Evolutionary conservation across 2,797 vertebrate genomes (phyloP), one percentile per base, ranked within the genome.

Genomic region (Hyperoplus immaculatus): DNA sequence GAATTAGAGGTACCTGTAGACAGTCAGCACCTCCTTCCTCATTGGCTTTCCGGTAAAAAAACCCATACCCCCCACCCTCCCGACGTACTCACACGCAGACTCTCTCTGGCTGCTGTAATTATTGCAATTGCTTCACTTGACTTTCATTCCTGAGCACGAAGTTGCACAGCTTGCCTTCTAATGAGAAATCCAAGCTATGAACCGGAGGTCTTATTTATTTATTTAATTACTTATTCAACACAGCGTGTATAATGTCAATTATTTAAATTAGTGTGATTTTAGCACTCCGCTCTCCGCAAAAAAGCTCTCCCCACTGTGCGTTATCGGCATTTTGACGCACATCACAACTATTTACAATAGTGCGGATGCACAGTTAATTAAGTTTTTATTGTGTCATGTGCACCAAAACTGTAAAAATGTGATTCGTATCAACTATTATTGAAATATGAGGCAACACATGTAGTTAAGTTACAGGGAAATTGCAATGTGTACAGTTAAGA

Each of bases 1-100:
- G 95, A 95, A 95, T 95, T 94, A 95, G 93, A 93, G 87, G 89
- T 93, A 95, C 95, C 94, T 95, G 95, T 94, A 93, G 92, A 93
- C 89, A 88, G 82, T 63, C 83, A 56, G 88, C 73, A 10, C 89
- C 91, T 90, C 92, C 92, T 80, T 85, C 86, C 81, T 89, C 80
- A 82, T 89, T 75, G 29, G 78, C 82, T 57, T 87, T 89, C 78
- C 75, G 70, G 83, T 80, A 82, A 78, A 29, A 29, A 29, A 29
- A 29, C 29, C 29, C 29, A 29, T 29, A 29, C 74, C 88, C 64
- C 83, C 78, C 53, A 82, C 79, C 64, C 72, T 73, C 70, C 62
- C 78, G 47, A 77, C 29, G 8, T n/a, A 14, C 79, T 64, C 72
- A 50, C 83, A 67, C 87, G 53, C 83, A 62, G 86, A 29, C 79